A percentile compares a stretch with the other conserved stretches of the same genome.
phyloP scores from a whole-genome alignment of 2,888 invertebrate species.

The Epistrophe grossulariae region DNA sequence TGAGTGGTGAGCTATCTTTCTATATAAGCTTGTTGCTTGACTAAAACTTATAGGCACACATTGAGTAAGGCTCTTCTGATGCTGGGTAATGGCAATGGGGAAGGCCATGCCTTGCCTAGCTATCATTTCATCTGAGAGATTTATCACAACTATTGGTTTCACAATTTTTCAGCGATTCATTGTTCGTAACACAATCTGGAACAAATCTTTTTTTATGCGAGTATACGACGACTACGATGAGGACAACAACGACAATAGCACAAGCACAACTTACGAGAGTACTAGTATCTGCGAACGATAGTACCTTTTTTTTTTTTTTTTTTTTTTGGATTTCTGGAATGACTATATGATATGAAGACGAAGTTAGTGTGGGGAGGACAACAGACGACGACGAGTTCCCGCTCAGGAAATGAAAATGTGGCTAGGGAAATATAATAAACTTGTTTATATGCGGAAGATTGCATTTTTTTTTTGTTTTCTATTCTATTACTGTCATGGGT shows the following conservation, averaged over 20 bases:
- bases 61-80: constrained; percentile 5
- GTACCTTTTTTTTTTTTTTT: constrained; percentile 12
- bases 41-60: constrained; percentile 42
- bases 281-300: constrained; percentile 6
- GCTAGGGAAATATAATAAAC: constrained; percentile 74
- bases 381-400: constrained; percentile 1
- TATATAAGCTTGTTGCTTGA: neutral
- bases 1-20: neutral
- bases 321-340: constrained; percentile 16
- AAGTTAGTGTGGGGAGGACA: neutral
- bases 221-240: constrained; percentile 5
- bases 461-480: constrained; percentile 48
- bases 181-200: constrained; percentile 74
- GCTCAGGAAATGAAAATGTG: constrained; percentile 68
- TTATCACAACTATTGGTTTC: constrained; percentile 75
- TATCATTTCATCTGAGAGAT: constrained; percentile 73
- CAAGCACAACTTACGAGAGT: constrained; percentile 2
- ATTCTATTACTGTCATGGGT: constrained; percentile 66
- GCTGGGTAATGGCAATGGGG: neutral
- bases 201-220: constrained; percentile 68
- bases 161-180: constrained; percentile 76
- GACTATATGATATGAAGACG: neutral
- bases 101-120: neutral
- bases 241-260: neutral
- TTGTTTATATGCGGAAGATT: constrained; percentile 74